Evolutionary conservation across 2,888 invertebrate genomes (phyloP).

Genomic region (Seira sanloemensis): DNA sequence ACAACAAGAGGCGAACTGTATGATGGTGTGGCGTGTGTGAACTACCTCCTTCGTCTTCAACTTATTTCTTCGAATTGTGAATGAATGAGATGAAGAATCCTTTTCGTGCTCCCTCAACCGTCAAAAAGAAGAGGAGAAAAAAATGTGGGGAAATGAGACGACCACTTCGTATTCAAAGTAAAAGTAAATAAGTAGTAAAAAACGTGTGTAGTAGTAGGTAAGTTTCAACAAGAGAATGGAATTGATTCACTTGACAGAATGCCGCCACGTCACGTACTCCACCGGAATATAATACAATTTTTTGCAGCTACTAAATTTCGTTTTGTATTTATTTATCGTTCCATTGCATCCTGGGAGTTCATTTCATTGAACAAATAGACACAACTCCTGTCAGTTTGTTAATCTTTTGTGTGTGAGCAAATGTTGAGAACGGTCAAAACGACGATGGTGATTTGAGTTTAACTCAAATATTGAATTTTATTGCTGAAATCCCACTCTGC

Average conservation of each 20-base stretch:
- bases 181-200: conserved; percentile 8
- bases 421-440: neutral
- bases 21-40: neutral
- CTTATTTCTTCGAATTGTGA: conserved; percentile 2
- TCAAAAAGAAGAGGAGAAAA: conserved; percentile 35
- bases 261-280: neutral
- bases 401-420: too few relatives aligned
- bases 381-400: neutral
- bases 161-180: neutral
- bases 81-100: neutral
- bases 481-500: neutral
- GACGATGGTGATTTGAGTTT: too few relatives aligned
- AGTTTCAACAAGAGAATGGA: neutral
- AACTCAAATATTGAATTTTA: too few relatives aligned
- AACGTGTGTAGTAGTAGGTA: conserved; percentile 12
- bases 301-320: too few relatives aligned
- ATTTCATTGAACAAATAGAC: neutral
- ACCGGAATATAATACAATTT: conserved; percentile 4
- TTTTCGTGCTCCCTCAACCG: conserved; percentile 56
- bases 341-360: neutral
- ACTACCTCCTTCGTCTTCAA: neutral
- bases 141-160: conserved; percentile 21
- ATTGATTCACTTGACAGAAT: neutral
- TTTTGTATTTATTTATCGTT: neutral
- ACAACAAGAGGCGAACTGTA: too few relatives aligned